Conservation (phyloP, 1,140 invertebrate species). For the Scaptomyza pallida region DNA sequence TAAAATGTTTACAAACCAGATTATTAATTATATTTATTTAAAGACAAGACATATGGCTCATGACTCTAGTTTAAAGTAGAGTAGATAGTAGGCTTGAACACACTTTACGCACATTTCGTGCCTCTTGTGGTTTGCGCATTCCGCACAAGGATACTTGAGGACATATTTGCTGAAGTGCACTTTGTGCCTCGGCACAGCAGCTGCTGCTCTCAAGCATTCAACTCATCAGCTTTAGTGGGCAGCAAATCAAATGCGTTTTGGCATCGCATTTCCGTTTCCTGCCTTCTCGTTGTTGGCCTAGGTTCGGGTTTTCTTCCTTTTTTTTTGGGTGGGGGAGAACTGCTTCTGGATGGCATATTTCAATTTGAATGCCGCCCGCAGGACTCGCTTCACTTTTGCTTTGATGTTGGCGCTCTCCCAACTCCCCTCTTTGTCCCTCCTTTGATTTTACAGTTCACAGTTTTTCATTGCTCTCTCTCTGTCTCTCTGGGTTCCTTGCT, state of each 20-base stretch:
- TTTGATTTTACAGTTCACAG: conserved; percentile 28
- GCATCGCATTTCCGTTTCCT: conserved; percentile 61
- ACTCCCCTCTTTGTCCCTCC: conserved; percentile 12
- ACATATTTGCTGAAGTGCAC: conserved; percentile 70
- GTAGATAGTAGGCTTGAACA: not conserved
- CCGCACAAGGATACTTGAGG: conserved; percentile 53
- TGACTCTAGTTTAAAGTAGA: not conserved
- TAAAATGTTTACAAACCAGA: not conserved
- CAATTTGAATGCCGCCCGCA: conserved; percentile 75
- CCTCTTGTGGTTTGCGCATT: conserved; percentile 7
- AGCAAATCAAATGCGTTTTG: conserved; percentile 75
- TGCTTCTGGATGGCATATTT: conserved; percentile 52
- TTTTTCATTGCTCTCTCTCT: conserved; percentile 32
- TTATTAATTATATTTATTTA: too few relatives aligned
- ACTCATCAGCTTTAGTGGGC: conserved; percentile 27
- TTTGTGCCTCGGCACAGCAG: not conserved
- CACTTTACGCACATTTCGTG: not conserved
- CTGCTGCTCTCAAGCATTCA: conserved; percentile 5
- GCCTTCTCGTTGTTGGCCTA: conserved; percentile 44
- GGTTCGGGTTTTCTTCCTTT: conserved; percentile 41
- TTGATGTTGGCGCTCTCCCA: conserved; percentile 53
- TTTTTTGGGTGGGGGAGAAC: conserved; percentile 22
- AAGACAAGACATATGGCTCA: too few relatives aligned
- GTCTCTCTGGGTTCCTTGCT: conserved; percentile 18
- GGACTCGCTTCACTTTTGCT: conserved; percentile 75